Evolutionary conservation across 53 echinoderm and acorn worm genomes (phyloP).

Genomic region (Luidia sarsii): DNA sequence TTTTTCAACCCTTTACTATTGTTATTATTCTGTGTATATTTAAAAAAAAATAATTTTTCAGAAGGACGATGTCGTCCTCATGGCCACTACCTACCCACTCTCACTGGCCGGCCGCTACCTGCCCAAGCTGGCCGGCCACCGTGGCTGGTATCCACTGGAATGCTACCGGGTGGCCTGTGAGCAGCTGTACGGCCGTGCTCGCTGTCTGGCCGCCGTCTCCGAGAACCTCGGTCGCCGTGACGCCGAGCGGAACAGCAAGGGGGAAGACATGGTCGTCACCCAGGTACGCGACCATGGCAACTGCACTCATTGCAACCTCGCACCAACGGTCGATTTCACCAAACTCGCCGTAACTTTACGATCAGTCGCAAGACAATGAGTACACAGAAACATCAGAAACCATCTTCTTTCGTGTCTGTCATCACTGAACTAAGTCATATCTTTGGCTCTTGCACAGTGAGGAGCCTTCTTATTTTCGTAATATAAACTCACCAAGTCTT

Average conservation of each 20-base stretch:
- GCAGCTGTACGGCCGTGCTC: conserved; percentile 76
- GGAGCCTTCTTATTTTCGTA: too few relatives aligned
- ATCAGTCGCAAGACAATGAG: too few relatives aligned
- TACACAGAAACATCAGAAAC: too few relatives aligned
- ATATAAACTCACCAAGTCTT: too few relatives aligned
- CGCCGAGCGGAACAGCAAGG: conserved; percentile 23
- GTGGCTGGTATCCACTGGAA: conserved; percentile 84
- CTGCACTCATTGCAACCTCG: too few relatives aligned
- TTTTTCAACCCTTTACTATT: not conserved
- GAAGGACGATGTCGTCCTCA: conserved; percentile 69
- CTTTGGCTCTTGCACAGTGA: too few relatives aligned
- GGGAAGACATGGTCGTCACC: conserved; percentile 76
- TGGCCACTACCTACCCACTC: conserved; percentile 80
- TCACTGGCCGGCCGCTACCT: conserved; percentile 85
- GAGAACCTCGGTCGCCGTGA: conserved; percentile 64
- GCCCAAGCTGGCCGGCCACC: conserved; percentile 66
- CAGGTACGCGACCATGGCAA: too few relatives aligned
- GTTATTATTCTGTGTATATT: not conserved
- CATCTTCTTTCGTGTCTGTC: too few relatives aligned
- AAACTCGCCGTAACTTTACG: too few relatives aligned
- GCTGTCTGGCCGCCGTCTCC: conserved; percentile 55
- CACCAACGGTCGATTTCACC: too few relatives aligned
- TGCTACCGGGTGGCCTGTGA: conserved; percentile 91
- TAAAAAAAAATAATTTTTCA: conserved; percentile 3
- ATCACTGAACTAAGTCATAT: too few relatives aligned